phyloP scores from a whole-genome alignment of 2,797 vertebrate species.

The Falco columbarius region DNA sequence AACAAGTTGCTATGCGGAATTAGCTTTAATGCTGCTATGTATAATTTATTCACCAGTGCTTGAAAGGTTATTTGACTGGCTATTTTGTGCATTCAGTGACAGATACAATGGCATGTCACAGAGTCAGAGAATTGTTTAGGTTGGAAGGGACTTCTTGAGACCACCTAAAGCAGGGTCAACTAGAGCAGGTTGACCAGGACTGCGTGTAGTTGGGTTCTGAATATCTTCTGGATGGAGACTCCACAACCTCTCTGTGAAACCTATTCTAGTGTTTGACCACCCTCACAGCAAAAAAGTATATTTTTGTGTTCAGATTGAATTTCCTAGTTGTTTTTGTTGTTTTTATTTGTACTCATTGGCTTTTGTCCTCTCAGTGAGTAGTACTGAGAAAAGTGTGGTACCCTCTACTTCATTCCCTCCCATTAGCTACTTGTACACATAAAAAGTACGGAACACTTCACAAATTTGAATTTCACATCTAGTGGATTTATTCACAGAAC shows the following conservation, averaged over 20 bases:
- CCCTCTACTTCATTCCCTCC: background rate
- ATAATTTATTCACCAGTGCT: background rate
- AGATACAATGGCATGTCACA: background rate
- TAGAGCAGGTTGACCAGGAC: background rate
- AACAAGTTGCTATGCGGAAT: background rate
- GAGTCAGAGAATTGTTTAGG: background rate
- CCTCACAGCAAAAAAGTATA: background rate
- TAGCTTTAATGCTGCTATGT: background rate
- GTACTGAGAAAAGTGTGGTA: background rate
- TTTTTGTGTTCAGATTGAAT: background rate
- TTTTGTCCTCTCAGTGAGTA: background rate
- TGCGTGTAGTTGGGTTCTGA: background rate
- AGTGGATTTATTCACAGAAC: background rate
- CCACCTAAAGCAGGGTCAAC: background rate
- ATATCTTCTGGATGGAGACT: too few relatives aligned
- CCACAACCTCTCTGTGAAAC: background rate
- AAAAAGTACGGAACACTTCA: background rate
- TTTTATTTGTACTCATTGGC: background rate
- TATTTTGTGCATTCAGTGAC: background rate
- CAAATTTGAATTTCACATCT: background rate
- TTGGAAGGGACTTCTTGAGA: background rate
- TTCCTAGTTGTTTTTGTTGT: background rate
- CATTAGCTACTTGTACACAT: background rate
- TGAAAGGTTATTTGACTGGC: background rate
- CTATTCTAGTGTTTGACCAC: background rate